Evolutionary conservation across 2,797 vertebrate genomes (phyloP).

Genomic region (Falco rusticolus): DNA sequence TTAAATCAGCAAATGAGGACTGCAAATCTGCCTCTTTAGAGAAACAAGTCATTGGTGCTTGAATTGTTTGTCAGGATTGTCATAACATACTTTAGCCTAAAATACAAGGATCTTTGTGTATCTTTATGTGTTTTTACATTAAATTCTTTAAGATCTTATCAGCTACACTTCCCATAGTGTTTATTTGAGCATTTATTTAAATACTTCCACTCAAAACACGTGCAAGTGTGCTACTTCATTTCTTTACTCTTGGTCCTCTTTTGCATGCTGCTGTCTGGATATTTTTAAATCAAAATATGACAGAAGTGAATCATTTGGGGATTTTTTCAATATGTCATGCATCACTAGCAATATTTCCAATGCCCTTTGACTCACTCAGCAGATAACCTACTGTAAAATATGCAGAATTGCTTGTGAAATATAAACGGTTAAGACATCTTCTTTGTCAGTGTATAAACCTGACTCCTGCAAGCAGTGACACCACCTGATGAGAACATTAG

Average conservation of each 20-base stretch:
- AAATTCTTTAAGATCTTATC: background rate
- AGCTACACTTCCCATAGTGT: background rate
- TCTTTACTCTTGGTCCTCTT: background rate
- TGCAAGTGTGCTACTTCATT: background rate
- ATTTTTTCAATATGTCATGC: slow-evolving; percentile 23
- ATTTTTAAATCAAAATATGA: slow-evolving; percentile 38
- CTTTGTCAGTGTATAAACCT: background rate
- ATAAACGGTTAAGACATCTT: background rate
- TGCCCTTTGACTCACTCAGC: slow-evolving; percentile 3
- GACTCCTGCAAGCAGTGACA: background rate
- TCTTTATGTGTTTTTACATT: background rate
- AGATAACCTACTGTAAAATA: background rate
- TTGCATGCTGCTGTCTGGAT: slow-evolving; percentile 17
- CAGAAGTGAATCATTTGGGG: slow-evolving; percentile 51
- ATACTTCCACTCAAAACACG: background rate
- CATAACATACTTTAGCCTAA: background rate
- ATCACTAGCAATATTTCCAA: slow-evolving; percentile 37
- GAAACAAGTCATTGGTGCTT: background rate
- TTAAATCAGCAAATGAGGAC: background rate
- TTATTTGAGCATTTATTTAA: background rate
- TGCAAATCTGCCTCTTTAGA: background rate
- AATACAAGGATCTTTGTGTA: background rate
- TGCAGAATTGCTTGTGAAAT: background rate
- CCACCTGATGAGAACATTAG: background rate
- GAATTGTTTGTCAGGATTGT: background rate